These are phyloP conservation scores for Centruroides sculpturatus DNA, from an alignment of 1,140 invertebrate genomes.

Conservation along the genomic window DNA sequence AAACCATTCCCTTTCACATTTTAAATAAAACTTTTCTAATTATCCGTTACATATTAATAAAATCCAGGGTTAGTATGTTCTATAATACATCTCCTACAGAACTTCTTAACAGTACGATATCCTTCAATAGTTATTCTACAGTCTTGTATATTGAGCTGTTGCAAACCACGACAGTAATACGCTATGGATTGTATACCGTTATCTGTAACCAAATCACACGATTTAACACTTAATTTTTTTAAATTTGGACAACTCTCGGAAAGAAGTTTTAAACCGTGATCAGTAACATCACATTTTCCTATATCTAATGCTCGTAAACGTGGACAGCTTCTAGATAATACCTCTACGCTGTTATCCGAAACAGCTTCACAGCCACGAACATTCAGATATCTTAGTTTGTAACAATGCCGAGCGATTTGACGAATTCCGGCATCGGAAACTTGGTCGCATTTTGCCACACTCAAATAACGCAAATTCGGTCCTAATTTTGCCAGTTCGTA, in stretches of 20 bases:
- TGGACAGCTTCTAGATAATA: constrained; percentile 64
- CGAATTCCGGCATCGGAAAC: constrained; percentile 67
- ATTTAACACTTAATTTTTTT: constrained; percentile 73
- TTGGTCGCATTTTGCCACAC: constrained; percentile 72
- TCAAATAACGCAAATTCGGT: constrained; percentile 63
- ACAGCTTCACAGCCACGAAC: constrained; percentile 80
- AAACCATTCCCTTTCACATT: no score
- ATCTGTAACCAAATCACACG: constrained; percentile 77
- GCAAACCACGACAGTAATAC: constrained; percentile 61
- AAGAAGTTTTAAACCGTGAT: constrained; percentile 63
- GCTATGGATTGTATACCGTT: constrained; percentile 70
- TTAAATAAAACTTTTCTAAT: no score
- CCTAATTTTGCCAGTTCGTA: constrained; percentile 77
- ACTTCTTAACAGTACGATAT: constrained; percentile 79
- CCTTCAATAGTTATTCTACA: constrained; percentile 77
- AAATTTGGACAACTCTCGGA: constrained; percentile 78
- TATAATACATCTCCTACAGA: constrained; percentile 77
- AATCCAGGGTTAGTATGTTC: constrained; percentile 89
- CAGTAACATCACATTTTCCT: constrained; percentile 83
- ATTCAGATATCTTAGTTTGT: constrained; percentile 68
- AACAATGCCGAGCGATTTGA: constrained; percentile 70
- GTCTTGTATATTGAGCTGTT: constrained; percentile 82
- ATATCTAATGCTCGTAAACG: constrained; percentile 69
- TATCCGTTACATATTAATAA: constrained; percentile 36
- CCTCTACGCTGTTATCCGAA: constrained; percentile 71